Evolutionary conservation across 2,888 invertebrate genomes (phyloP).

Genomic region (Lycophotia porphyrea): DNA sequence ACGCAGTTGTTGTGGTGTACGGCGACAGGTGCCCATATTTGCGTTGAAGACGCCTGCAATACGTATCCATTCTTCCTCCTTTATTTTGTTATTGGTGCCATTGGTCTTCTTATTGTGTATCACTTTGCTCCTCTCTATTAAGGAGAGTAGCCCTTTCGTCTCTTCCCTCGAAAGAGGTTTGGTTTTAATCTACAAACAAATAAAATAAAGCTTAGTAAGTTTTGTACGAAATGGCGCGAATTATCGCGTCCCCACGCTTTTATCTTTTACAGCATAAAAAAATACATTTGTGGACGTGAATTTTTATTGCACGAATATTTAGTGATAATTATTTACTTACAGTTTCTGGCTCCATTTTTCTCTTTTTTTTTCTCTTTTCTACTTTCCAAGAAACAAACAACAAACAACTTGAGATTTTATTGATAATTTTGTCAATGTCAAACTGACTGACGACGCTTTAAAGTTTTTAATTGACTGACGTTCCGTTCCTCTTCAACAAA

Average conservation of each 20-base stretch:
- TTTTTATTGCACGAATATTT: too few relatives aligned
- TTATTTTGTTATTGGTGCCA: background rate
- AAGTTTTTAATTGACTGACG: too few relatives aligned
- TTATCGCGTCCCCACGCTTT: background rate
- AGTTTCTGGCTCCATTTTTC: too few relatives aligned
- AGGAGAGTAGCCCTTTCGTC: background rate
- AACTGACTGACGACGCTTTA: too few relatives aligned
- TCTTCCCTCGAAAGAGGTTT: slow-evolving; percentile 1
- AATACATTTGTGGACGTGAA: too few relatives aligned
- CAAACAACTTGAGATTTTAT: too few relatives aligned
- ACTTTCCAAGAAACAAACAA: too few relatives aligned
- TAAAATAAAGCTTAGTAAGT: background rate
- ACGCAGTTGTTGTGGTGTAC: slow-evolving; percentile 6
- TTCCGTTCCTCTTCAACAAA: too few relatives aligned
- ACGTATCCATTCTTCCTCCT: background rate
- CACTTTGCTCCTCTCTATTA: background rate
- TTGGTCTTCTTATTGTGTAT: background rate
- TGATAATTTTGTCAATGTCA: too few relatives aligned
- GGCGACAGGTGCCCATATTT: background rate
- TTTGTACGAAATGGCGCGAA: background rate
- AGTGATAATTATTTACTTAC: too few relatives aligned
- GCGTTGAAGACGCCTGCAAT: background rate
- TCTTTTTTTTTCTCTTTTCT: too few relatives aligned
- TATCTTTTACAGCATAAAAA: too few relatives aligned
- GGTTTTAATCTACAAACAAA: background rate